Percentiles rank a stretch among this genome's conserved stretches.
These are phyloP conservation scores for Ariolimax columbianus DNA, from an alignment of 2,888 invertebrate genomes.

Conservation along the genomic window DNA sequence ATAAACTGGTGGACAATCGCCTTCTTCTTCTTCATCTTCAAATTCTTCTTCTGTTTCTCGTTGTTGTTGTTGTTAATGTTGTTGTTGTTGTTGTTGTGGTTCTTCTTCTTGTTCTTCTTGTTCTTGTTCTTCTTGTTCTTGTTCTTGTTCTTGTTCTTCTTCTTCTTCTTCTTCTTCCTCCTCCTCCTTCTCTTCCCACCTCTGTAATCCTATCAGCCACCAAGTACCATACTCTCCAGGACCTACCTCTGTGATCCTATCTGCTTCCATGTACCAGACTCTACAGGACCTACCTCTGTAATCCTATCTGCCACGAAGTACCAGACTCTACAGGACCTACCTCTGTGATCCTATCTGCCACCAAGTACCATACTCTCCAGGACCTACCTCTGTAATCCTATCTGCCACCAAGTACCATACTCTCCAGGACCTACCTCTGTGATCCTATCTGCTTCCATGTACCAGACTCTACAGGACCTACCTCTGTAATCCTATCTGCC, in stretches of 20 bases:
- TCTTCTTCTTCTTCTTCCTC: too few relatives aligned
- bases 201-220: conserved; percentile 83
- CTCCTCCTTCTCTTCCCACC: too few relatives aligned
- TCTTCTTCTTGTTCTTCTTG: too few relatives aligned
- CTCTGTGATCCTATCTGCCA: conserved; percentile 83
- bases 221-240: conserved; percentile 84
- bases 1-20: too few relatives aligned
- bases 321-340: conserved; percentile 81
- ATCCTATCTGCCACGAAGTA: conserved; percentile 84
- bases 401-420: conserved; percentile 84
- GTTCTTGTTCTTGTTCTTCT: too few relatives aligned
- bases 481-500: conserved; percentile 83
- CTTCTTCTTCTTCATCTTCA: too few relatives aligned
- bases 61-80: too few relatives aligned
- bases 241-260: conserved; percentile 83
- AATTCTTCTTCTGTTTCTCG: too few relatives aligned
- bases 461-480: conserved; percentile 81
- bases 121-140: too few relatives aligned
- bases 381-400: conserved; percentile 81
- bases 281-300: conserved; percentile 84
- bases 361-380: conserved; percentile 82
- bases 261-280: conserved; percentile 84
- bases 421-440: conserved; percentile 84
- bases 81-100: too few relatives aligned
- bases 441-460: conserved; percentile 84